These are phyloP conservation scores for Aselliscus stoliczkanus DNA, from an alignment of 2,797 vertebrate genomes.

Conservation along the genomic window DNA sequence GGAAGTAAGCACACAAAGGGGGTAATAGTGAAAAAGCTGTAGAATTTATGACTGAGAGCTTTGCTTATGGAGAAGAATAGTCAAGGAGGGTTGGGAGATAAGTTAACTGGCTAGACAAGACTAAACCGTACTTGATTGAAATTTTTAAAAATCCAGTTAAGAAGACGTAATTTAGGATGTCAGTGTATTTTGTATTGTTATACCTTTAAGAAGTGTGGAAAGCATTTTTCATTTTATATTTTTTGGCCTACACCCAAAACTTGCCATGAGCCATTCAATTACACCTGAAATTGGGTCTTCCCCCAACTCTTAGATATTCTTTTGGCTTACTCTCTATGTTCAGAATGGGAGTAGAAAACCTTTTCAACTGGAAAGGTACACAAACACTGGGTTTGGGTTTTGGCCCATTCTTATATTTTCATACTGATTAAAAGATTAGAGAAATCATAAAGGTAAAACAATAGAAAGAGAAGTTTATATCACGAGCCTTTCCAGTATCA, in stretches of 20 bases:
- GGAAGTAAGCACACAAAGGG: neutral
- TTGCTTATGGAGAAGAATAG: neutral
- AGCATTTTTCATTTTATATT: slow-evolving; percentile 5
- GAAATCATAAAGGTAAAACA: neutral
- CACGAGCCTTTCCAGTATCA: neutral
- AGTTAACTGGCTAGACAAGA: neutral
- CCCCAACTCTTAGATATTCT: neutral
- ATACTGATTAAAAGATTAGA: neutral
- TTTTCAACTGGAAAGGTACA: neutral
- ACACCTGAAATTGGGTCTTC: neutral
- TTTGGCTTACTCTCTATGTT: neutral
- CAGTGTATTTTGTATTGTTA: neutral
- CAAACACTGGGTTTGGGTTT: neutral
- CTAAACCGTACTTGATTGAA: neutral
- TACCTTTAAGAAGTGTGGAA: neutral
- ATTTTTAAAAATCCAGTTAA: neutral
- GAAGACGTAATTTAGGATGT: neutral
- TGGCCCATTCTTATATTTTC: neutral
- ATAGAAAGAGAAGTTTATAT: neutral
- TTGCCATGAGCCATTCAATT: neutral
- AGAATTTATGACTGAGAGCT: neutral
- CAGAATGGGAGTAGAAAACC: neutral
- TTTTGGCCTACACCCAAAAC: slow-evolving; percentile 11
- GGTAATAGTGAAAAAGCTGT: neutral
- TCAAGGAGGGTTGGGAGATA: neutral